Evolutionary conservation across 2,888 invertebrate species (phyloP), one percentile per base, ranked within the genome.

Genomic region (Meteorus cinctellus): DNA sequence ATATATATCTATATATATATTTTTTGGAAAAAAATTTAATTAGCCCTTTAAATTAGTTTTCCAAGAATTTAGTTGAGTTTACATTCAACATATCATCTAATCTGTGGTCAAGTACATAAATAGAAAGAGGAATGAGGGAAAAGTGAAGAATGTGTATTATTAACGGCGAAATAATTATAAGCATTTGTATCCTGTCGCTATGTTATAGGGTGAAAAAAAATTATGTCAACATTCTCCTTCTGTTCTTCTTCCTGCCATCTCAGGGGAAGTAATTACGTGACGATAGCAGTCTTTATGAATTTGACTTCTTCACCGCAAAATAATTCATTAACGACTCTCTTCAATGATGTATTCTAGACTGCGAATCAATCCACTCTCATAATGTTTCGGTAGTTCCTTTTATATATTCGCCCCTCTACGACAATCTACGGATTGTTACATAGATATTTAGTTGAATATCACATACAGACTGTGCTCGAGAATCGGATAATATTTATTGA

Each of bases 11-110:
- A 36, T n/a, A 16, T 16, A 41, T 41, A 41, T 41, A 3, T 41
- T 41, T n/a, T n/a, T n/a, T n/a, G n/a, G 41, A 77, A 77, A 79
- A 82, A 82, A 82, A 82, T 82, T 79, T 82, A 82, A 82, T 82
- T 82, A 82, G 65, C 63, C 69, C 74, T 48, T 75, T 5, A 34
- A 62, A 1, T 62, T 62, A n/a, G 29, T 24, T 55, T 55, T 6
- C 19, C 55, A 55, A 55, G 55, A 55, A 19, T 55, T 55, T 19
- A 19, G 19, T 29, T 2, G 31, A 31, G 31, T 63, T 1, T n/a
- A 12, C 16, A 12, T 67, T 45, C 16, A n/a, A 67, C 45, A 16
- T 5, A 29, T 41, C 45, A 48, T 27, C 2, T 5, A 2, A 67
- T 19, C 29, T 67, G 41, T 67, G 27, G 24, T 41, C 45, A 19